Evolutionary conservation across 2,113 vertebrate species (phyloP).

Genomic region (Oreamnos americanus): DNA sequence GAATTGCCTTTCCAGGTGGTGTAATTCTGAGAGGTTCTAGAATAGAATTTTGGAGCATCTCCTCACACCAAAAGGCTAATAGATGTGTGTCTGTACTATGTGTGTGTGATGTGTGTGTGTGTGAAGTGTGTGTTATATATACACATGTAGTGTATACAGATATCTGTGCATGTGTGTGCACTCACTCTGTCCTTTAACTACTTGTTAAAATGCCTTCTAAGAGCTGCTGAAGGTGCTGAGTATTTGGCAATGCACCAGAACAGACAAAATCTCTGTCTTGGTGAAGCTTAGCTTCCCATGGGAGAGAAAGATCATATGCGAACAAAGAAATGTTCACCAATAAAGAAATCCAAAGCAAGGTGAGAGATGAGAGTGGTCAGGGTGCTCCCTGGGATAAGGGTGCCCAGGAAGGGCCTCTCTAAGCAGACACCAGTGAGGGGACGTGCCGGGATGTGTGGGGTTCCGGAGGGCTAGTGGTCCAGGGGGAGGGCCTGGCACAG

Average conservation of each 20-base stretch:
- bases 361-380: neutral
- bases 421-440: neutral
- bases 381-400: neutral
- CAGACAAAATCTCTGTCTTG: neutral
- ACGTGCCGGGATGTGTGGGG: accelerated
- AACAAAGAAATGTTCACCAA: neutral
- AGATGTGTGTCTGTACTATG: neutral
- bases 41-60: neutral
- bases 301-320: neutral
- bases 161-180: accelerated
- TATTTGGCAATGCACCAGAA: neutral
- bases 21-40: neutral
- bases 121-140: neutral
- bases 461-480: accelerated
- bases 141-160: neutral
- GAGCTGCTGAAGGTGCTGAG: neutral
- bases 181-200: neutral
- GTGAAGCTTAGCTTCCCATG: neutral
- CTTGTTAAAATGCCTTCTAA: neutral
- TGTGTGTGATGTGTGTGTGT: neutral
- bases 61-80: neutral
- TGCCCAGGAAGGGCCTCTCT: neutral
- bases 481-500: neutral
- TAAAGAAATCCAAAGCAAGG: neutral
- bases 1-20: neutral